Percentiles rank a stretch among this genome's conserved stretches.
phyloP scores from a whole-genome alignment of 2,113 vertebrate species.

The Eira barbara region DNA sequence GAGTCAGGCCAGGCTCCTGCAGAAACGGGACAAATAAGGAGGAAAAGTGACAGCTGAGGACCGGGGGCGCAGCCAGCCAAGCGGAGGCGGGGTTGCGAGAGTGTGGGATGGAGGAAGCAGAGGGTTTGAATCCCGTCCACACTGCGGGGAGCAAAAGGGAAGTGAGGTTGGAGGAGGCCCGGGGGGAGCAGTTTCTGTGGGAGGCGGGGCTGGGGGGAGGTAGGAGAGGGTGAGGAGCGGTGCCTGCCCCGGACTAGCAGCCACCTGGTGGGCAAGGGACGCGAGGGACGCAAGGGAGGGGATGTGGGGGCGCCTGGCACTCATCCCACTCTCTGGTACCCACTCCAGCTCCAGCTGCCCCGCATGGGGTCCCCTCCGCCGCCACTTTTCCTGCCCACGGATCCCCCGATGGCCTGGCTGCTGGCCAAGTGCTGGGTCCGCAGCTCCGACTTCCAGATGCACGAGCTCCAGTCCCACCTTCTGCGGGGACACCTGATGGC shows the following conservation, averaged over 20 bases:
- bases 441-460: conserved; percentile 87
- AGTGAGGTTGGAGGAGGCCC: background rate
- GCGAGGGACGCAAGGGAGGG: no score
- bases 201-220: background rate
- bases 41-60: background rate
- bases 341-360: conserved; percentile 51
- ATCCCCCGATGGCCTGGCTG: conserved; percentile 82
- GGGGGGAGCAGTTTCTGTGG: background rate
- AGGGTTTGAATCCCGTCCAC: background rate
- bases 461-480: conserved; percentile 86
- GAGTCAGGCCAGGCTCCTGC: background rate
- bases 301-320: background rate
- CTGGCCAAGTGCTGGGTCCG: conserved; percentile 89
- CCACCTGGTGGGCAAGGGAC: background rate
- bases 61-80: background rate
- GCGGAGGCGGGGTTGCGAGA: no score
- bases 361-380: background rate
- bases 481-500: conserved; percentile 85
- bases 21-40: background rate
- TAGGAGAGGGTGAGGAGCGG: background rate
- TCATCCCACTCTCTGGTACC: background rate
- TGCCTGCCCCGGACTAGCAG: no score
- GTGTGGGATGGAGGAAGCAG: background rate
- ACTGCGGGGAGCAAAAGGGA: background rate
- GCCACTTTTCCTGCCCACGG: conserved; percentile 80